These are phyloP conservation scores for Plusia festucae DNA, from an alignment of 2,888 invertebrate species.

Conservation along the genomic window DNA sequence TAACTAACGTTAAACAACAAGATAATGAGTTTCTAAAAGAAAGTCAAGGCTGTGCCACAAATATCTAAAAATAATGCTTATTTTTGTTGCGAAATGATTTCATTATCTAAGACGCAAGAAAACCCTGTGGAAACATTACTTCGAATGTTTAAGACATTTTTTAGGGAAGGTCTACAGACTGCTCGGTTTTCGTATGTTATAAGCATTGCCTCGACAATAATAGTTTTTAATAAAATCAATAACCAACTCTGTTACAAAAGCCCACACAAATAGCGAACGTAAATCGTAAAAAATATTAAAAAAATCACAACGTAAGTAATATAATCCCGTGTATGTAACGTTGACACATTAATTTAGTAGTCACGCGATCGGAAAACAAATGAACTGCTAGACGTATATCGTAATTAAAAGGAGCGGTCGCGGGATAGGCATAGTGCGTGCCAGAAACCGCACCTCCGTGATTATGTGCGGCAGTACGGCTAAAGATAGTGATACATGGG, in stretches of 20 bases:
- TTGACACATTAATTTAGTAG: conserved; percentile 45
- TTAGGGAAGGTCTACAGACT: not conserved
- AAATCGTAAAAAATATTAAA: conserved; percentile 21
- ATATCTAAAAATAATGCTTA: not conserved
- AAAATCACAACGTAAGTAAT: conserved; percentile 32
- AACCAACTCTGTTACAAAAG: not conserved
- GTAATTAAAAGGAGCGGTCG: conserved; percentile 50
- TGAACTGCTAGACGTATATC: conserved; percentile 54
- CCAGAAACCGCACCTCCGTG: conserved; percentile 47
- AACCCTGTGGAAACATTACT: not conserved
- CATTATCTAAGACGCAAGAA: conserved; percentile 2
- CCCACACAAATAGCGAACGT: conserved; percentile 13
- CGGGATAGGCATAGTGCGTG: conserved; percentile 41
- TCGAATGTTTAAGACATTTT: not conserved
- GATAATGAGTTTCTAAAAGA: not conserved
- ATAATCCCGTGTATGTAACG: conserved; percentile 45
- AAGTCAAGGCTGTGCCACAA: not conserved
- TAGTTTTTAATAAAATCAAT: not conserved
- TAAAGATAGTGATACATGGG: conserved; percentile 67
- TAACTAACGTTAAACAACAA: not conserved
- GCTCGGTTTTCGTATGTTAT: not conserved
- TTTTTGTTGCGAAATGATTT: not conserved
- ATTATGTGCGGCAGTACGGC: conserved; percentile 37
- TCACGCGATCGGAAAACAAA: conserved; percentile 62
- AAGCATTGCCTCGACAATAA: too few relatives aligned